Conservation (phyloP, 2,113 vertebrate species). For the Crocuta crocuta region DNA sequence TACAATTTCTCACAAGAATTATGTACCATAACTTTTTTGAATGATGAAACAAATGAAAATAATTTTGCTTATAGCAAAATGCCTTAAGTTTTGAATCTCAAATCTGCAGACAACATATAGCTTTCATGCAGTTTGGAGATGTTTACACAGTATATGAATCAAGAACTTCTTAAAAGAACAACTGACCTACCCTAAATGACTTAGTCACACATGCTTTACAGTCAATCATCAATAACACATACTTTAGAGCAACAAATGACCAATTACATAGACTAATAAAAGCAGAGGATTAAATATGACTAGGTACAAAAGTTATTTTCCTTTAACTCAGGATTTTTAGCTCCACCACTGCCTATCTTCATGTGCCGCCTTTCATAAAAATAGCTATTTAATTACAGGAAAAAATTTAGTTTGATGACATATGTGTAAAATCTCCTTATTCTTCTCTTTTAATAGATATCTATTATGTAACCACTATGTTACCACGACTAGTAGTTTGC, state of each 20-base stretch:
- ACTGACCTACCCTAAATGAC: background rate
- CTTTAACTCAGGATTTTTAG: conserved; percentile 30
- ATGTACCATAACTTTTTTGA: conserved; percentile 19
- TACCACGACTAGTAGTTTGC: background rate
- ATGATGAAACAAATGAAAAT: conserved; percentile 26
- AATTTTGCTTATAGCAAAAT: conserved; percentile 5
- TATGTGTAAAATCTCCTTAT: conserved; percentile 8
- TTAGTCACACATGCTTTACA: background rate
- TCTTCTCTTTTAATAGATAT: background rate
- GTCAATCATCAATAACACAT: background rate
- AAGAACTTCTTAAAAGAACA: conserved; percentile 32
- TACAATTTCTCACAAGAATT: conserved; percentile 13
- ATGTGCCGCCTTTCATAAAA: conserved; percentile 21
- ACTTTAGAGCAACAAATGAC: background rate
- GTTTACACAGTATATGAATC: background rate
- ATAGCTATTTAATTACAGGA: conserved; percentile 15
- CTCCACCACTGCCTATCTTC: background rate
- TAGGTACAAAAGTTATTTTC: conserved; percentile 20
- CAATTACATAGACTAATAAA: background rate
- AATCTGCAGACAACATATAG: conserved; percentile 31
- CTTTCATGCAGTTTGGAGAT: conserved; percentile 41
- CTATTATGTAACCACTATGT: background rate
- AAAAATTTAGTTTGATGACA: conserved; percentile 49
- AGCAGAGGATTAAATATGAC: conserved; percentile 13
- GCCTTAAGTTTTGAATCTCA: conserved; percentile 23